Evolutionary conservation across 2,888 invertebrate species (phyloP), one percentile per base, ranked within the genome.

Genomic region (Amiota communis): DNA sequence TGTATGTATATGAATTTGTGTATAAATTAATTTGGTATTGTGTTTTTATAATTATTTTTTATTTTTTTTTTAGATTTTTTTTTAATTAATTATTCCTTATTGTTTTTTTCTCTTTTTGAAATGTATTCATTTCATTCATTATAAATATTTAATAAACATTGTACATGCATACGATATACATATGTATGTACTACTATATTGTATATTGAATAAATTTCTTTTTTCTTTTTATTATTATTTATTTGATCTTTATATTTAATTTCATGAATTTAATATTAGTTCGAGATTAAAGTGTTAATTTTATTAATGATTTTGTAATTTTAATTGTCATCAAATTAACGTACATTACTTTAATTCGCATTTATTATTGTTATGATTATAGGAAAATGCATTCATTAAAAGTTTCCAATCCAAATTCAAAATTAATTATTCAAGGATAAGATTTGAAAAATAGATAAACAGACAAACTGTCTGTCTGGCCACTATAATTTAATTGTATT

Each of bases 281-380:
- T n/a, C 23, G 11, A 51, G 51, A 47, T 68, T 68, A 68, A 68
- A 68, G 67, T 68, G 67, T 68, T 23, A 51, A 68, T 68, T 68
- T 68, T 68, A 68, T 68, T 68, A 68, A 68, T 68, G 67, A 17
- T 51, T 68, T 53, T 68, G 53, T 36, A 17, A 23, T 68, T 51
- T 68, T 68, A 68, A 68, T 68, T 68, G 67, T 68, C 67, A 68
- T 20, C 51, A 23, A 48, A 68, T 68, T 68, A 68, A 68, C 53
- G 53, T 51, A 17, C 20, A 68, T 48, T 65, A 23, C 51, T 51
- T 59, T 68, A 68, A 68, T 51, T 20, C 65, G 10, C 13, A 36
- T 68, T 53, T 53, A 68, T 68, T 68, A 59, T 36, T 36, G 6
- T 36, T 36, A 36, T 36, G 36, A 36, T 36, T 36, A 36, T 36